Conservation (phyloP, 2,797 vertebrate genomes). For the Rhincodon typus region DNA sequence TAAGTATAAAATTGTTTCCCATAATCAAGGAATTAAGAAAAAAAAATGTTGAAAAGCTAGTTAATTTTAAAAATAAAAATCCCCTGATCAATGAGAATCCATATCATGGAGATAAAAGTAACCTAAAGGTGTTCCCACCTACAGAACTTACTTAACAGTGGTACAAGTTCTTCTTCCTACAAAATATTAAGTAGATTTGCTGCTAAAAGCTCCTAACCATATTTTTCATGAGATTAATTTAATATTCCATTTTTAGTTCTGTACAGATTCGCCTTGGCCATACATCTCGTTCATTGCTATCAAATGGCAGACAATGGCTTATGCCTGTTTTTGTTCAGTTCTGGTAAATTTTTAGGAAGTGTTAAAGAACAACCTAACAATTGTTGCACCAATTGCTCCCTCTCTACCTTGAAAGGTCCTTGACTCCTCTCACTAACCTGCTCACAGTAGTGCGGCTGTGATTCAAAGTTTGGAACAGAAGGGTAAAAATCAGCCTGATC, state of each 20-base stretch:
- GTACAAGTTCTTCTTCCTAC: not conserved
- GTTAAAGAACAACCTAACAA: not conserved
- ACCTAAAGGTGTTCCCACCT: not conserved
- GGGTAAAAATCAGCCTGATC: not conserved
- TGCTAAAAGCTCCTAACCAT: not conserved
- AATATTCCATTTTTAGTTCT: not conserved
- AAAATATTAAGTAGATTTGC: not conserved
- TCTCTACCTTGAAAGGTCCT: not conserved
- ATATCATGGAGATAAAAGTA: not conserved
- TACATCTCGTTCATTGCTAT: not conserved
- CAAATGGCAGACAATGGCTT: not conserved
- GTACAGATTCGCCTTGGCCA: not conserved
- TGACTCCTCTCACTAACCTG: not conserved
- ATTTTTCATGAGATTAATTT: not conserved
- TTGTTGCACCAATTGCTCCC: not conserved
- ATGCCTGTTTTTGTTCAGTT: not conserved
- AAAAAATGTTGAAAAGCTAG: not conserved
- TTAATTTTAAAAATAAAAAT: not conserved
- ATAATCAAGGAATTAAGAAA: too few relatives aligned
- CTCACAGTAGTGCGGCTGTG: not conserved
- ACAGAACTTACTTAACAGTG: not conserved
- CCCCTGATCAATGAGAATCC: not conserved
- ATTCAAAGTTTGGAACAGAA: not conserved
- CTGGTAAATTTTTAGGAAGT: not conserved
- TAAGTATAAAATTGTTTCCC: not conserved